Evolutionary conservation across 2,888 invertebrate species (phyloP).

Genomic region (Ashinkailepas kermadecensis): DNA sequence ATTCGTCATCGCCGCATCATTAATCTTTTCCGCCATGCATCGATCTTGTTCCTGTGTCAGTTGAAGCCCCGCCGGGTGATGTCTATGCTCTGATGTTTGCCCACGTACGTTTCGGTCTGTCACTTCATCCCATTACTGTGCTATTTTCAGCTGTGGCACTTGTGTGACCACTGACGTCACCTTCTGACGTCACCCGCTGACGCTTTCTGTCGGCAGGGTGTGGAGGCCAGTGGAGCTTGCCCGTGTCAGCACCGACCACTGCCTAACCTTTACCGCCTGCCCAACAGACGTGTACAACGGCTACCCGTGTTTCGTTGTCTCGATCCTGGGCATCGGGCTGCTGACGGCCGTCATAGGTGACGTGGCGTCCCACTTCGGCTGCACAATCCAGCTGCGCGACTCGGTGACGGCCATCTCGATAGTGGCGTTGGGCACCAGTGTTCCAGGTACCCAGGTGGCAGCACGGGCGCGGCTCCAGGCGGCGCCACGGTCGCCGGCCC

Average conservation of each 20-base stretch:
- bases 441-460: conserved; percentile 45
- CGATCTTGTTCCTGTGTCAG: no score
- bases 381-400: conserved; percentile 54
- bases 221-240: neutral
- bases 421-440: conserved; percentile 56
- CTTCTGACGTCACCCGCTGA: neutral
- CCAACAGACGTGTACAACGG: conserved; percentile 47
- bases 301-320: conserved; percentile 52
- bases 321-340: conserved; percentile 51
- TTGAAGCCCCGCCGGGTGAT: no score
- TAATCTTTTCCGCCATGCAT: no score
- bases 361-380: conserved; percentile 54
- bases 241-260: neutral
- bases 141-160: no score
- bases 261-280: neutral
- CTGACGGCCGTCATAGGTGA: conserved; percentile 56
- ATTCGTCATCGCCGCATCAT: no score
- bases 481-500: no score
- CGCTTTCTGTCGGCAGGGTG: neutral
- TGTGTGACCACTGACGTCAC: neutral
- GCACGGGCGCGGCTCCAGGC: no score
- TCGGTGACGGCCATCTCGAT: conserved; percentile 55
- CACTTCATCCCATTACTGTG: no score
- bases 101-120: no score
- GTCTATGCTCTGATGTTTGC: no score